Conservation (phyloP, 2,888 invertebrate genomes). For the Deilephila elpenor region DNA sequence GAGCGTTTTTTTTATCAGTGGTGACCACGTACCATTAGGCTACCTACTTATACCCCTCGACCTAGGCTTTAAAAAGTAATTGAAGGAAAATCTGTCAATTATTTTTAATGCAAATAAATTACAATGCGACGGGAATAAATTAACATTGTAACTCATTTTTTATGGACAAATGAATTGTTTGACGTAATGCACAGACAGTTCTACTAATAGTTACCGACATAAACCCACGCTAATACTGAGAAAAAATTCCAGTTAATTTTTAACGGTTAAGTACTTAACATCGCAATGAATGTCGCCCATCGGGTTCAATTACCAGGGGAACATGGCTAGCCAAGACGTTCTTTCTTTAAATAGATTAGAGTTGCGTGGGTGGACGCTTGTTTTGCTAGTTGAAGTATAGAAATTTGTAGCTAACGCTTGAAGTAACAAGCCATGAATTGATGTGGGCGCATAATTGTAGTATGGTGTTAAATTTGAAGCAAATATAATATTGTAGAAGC, state of each 20-base stretch:
- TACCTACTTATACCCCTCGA: too few relatives aligned
- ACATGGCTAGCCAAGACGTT: background rate
- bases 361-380: background rate
- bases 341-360: conserved; percentile 5
- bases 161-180: background rate
- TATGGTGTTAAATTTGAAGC: too few relatives aligned
- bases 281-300: conserved; percentile 20
- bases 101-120: background rate
- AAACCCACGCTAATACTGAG: background rate
- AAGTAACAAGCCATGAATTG: background rate
- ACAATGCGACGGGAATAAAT: background rate
- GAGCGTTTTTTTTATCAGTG: too few relatives aligned
- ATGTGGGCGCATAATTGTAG: background rate
- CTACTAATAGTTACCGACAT: conserved; percentile 18
- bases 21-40: too few relatives aligned
- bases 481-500: too few relatives aligned
- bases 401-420: background rate
- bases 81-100: background rate
- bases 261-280: background rate
- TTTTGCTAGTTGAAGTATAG: background rate
- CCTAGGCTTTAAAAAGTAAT: too few relatives aligned
- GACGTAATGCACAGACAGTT: conserved; percentile 12
- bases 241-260: background rate
- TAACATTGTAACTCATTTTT: background rate
- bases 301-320: conserved; percentile 17